Evolutionary conservation across 2,113 vertebrate species (phyloP).

Genomic region (Zootoca vivipara): DNA sequence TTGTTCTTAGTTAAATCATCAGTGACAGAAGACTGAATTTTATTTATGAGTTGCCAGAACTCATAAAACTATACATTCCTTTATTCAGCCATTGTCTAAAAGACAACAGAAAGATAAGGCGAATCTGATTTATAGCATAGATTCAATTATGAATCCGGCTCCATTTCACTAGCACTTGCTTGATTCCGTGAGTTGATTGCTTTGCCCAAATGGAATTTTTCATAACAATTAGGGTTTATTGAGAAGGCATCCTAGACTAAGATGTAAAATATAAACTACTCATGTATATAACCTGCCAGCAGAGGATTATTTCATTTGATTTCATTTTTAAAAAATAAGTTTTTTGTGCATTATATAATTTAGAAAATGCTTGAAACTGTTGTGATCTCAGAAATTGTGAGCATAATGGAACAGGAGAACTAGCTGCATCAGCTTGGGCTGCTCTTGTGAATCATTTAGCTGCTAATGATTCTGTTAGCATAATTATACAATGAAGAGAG

Average conservation of each 20-base stretch:
- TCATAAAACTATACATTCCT: conserved; percentile 10
- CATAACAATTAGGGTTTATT: background rate
- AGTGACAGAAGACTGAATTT: background rate
- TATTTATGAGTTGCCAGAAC: background rate
- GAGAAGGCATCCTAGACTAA: background rate
- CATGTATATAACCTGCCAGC: background rate
- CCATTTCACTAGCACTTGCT: background rate
- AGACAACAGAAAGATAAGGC: background rate
- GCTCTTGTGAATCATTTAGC: conserved; percentile 18
- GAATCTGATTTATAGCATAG: background rate
- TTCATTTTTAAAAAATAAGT: background rate
- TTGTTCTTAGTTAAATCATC: conserved; percentile 11
- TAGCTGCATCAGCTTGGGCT: background rate
- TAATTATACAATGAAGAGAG: conserved; percentile 36
- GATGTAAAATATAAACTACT: background rate
- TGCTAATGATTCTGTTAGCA: conserved; percentile 30
- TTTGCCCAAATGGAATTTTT: background rate
- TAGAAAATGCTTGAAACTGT: background rate
- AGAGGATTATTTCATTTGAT: background rate
- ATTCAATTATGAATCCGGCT: background rate
- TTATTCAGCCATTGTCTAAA: background rate
- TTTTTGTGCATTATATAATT: background rate
- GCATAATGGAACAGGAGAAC: background rate
- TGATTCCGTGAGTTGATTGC: background rate
- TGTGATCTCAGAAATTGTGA: background rate